Evolutionary conservation across 1,140 invertebrate species (phyloP).

Genomic region (Caenorhabditis brenneri): DNA sequence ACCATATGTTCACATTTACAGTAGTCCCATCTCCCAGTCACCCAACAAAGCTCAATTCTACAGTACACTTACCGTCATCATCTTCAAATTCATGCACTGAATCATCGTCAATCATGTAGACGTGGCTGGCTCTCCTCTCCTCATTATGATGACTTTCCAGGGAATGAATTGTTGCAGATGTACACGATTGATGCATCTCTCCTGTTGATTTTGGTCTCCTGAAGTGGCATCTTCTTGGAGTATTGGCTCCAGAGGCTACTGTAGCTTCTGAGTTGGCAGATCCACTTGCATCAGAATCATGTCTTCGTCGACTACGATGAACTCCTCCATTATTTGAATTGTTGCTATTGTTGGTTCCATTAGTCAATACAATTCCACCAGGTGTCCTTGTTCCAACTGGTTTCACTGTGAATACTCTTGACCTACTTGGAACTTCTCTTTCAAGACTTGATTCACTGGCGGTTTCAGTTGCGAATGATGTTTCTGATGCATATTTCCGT

Average conservation of each 20-base stretch:
- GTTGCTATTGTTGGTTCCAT: neutral
- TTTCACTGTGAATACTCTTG: slow-evolving; percentile 39
- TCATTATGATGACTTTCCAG: slow-evolving; percentile 53
- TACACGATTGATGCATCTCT: slow-evolving; percentile 61
- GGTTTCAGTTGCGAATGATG: slow-evolving; percentile 56
- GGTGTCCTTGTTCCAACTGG: slow-evolving; percentile 10
- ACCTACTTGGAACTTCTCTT: slow-evolving; percentile 37
- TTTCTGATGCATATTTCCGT: slow-evolving; percentile 63
- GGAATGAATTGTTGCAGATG: slow-evolving; percentile 68
- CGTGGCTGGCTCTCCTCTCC: slow-evolving; percentile 61
- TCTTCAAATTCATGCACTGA: slow-evolving; percentile 69
- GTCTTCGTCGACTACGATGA: slow-evolving; percentile 40
- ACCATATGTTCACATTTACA: too few species aligned
- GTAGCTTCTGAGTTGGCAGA: slow-evolving; percentile 63
- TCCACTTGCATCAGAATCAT: slow-evolving; percentile 61
- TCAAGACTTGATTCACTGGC: slow-evolving; percentile 46
- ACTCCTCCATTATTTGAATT: slow-evolving; percentile 32
- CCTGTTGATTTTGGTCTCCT: slow-evolving; percentile 53
- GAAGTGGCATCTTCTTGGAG: slow-evolving; percentile 49
- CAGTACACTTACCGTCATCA: slow-evolving; percentile 58
- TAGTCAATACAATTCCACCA: slow-evolving; percentile 33
- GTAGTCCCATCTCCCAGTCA: too few species aligned
- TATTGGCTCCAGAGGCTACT: slow-evolving; percentile 58
- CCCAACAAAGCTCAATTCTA: too few species aligned
- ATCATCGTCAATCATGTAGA: slow-evolving; percentile 69